These are phyloP conservation scores for Dyspetes luteomarginatus DNA, from an alignment of 2,888 invertebrate genomes.

Conservation along the genomic window DNA sequence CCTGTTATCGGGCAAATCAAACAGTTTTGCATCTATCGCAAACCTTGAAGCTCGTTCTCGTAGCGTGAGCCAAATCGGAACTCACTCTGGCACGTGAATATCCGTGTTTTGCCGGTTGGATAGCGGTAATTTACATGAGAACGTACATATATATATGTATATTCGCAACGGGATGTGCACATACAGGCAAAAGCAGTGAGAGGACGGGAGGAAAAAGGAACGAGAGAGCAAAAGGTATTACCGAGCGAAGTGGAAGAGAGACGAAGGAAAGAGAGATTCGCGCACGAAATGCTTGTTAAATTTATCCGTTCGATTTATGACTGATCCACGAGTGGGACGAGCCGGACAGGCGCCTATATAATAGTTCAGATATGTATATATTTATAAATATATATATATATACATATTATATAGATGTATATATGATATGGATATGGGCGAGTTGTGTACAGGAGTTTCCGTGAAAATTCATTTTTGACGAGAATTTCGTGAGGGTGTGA, in stretches of 20 bases:
- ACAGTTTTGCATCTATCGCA: constrained; percentile 41
- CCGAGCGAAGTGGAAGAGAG: neutral
- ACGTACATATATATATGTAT: neutral
- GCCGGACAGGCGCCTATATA: constrained; percentile 10
- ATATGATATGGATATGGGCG: neutral
- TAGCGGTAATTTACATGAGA: constrained; percentile 47
- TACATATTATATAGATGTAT: neutral
- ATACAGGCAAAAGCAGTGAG: neutral
- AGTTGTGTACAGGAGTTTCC: constrained; percentile 13
- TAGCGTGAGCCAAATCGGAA: neutral
- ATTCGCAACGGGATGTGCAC: neutral
- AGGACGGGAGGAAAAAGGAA: neutral
- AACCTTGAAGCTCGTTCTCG: constrained; percentile 20
- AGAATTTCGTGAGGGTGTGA: constrained; percentile 33
- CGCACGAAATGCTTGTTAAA: constrained; percentile 47
- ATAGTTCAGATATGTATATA: too few relatives aligned
- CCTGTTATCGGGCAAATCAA: constrained; percentile 48
- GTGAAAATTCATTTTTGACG: constrained; percentile 44
- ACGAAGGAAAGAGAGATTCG: neutral
- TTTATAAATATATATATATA: neutral
- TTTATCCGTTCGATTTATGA: constrained; percentile 58
- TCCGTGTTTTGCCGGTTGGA: constrained; percentile 12
- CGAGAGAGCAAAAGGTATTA: constrained; percentile 3
- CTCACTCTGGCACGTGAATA: neutral
- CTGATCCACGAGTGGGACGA: constrained; percentile 22